Percentiles rank a stretch among this genome's conserved stretches.
Conservation (phyloP, 2,888 invertebrate species). For the Tetranychus truncatus region DNA sequence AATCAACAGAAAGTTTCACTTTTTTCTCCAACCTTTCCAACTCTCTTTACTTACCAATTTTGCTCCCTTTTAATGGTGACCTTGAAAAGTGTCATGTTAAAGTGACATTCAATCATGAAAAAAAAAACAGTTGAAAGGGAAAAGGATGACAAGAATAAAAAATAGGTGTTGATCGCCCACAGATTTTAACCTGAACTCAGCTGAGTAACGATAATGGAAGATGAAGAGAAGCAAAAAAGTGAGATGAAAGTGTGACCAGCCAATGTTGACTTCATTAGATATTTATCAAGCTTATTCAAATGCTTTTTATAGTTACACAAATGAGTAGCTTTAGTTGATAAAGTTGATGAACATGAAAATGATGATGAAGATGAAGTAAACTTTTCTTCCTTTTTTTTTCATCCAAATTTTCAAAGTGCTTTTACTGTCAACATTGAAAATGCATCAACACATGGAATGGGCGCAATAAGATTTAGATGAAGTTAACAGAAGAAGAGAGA, state of each 20-base stretch:
- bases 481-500: no score
- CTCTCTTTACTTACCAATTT: not conserved
- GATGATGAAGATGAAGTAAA: not conserved
- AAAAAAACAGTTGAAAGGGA: not conserved
- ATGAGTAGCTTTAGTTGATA: no score
- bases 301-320: no score
- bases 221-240: not conserved
- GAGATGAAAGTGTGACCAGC: not conserved
- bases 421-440: not conserved
- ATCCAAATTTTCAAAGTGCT: not conserved
- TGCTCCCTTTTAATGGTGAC: not conserved
- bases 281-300: not conserved
- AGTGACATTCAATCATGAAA: not conserved
- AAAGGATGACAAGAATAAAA: not conserved
- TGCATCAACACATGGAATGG: not conserved
- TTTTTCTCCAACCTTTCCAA: not conserved
- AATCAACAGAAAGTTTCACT: not conserved
- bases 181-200: not conserved
- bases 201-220: not conserved
- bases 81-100: not conserved
- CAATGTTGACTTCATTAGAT: not conserved
- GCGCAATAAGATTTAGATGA: no score
- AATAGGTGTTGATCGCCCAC: constrained; percentile 1
- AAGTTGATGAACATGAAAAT: not conserved
- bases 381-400: no score